Conservation (phyloP, 2,797 vertebrate species). For the Odontamblyopus rebecca region DNA sequence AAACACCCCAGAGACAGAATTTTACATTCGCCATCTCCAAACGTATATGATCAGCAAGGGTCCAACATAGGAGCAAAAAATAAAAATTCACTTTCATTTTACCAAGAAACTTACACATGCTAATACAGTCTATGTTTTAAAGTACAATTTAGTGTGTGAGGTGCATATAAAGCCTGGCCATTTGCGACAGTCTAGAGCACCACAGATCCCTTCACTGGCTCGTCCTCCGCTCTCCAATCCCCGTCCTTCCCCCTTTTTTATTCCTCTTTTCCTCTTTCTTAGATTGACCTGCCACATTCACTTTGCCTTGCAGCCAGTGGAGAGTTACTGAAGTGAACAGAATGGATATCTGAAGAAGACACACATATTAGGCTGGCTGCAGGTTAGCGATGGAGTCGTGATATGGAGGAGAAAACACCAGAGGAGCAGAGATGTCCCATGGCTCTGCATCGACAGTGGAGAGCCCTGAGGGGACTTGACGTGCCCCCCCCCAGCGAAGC, state of each 20-base stretch:
- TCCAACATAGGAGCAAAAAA: too few relatives aligned
- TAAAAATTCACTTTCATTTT: not conserved
- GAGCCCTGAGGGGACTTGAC: slow-evolving; percentile 63
- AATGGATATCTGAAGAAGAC: slow-evolving; percentile 56
- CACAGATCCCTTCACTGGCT: slow-evolving; percentile 1
- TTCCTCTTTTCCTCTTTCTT: slow-evolving; percentile 27
- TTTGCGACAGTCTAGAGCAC: not conserved
- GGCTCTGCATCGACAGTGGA: slow-evolving; percentile 38
- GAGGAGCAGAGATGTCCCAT: slow-evolving; percentile 53
- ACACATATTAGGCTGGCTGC: slow-evolving; percentile 54
- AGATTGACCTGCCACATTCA: slow-evolving; percentile 43
- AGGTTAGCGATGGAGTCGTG: slow-evolving; percentile 53
- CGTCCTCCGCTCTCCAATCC: slow-evolving; percentile 11
- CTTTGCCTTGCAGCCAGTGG: slow-evolving; percentile 38
- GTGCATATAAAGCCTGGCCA: not conserved
- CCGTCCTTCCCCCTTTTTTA: slow-evolving; percentile 16
- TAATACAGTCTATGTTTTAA: not conserved
- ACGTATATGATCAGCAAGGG: too few relatives aligned
- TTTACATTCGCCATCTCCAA: too few relatives aligned
- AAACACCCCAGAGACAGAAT: too few relatives aligned
- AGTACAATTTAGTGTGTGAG: not conserved
- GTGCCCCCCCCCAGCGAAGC: slow-evolving; percentile 57
- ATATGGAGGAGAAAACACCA: slow-evolving; percentile 51
- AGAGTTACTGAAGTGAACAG: slow-evolving; percentile 45
- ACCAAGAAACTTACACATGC: not conserved